Conservation (phyloP, 2,888 invertebrate species). For the Chesias legatella region DNA sequence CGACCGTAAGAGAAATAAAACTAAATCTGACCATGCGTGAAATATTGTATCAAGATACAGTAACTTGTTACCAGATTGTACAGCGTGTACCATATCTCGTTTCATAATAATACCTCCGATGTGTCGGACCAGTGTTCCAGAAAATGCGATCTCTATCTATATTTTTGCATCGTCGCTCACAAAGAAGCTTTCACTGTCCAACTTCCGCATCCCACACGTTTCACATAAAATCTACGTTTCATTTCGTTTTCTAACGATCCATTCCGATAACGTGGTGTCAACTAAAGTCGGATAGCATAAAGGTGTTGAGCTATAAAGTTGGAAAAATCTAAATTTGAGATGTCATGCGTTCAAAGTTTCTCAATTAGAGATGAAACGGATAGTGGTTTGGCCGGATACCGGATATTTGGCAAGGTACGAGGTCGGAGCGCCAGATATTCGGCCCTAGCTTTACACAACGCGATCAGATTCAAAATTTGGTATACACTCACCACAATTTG, state of each 20-base stretch:
- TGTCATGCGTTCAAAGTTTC: neutral
- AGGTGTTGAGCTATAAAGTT: too few species aligned
- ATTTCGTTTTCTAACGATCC: slow-evolving; percentile 3
- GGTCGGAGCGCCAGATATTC: too few species aligned
- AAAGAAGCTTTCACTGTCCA: slow-evolving; percentile 30
- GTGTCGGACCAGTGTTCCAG: slow-evolving; percentile 12
- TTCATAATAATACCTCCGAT: slow-evolving; percentile 16
- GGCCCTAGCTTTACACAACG: too few species aligned
- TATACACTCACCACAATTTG: too few species aligned
- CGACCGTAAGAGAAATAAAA: slow-evolving; percentile 21
- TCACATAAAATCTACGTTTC: slow-evolving; percentile 21
- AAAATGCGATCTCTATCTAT: slow-evolving; percentile 13
- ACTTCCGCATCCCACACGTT: slow-evolving; percentile 36
- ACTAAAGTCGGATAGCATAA: too few species aligned
- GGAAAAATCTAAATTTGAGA: too few species aligned
- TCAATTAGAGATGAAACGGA: too few species aligned
- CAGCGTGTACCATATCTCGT: slow-evolving; percentile 19
- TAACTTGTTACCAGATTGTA: slow-evolving; percentile 17
- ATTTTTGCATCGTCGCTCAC: slow-evolving; percentile 11
- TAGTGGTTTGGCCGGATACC: too few species aligned
- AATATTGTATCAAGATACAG: slow-evolving; percentile 33
- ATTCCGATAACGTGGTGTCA: neutral
- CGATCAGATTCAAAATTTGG: too few species aligned
- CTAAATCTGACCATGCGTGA: slow-evolving; percentile 27
- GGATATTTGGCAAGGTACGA: too few species aligned